phyloP scores from a whole-genome alignment of 2,888 invertebrate species.

The Tanytarsus gracilentus region DNA sequence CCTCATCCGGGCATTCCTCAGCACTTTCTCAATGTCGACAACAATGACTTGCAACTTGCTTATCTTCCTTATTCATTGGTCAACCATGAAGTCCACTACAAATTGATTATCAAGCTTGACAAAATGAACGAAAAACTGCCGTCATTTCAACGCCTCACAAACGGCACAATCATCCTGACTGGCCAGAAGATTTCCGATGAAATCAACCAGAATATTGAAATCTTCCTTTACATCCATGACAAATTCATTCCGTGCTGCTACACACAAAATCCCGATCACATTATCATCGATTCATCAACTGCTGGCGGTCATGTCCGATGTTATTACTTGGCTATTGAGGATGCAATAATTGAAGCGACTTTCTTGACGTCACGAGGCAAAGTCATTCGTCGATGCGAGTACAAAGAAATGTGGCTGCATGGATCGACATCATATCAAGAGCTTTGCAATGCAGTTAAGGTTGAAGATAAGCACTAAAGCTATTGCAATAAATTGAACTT shows the following conservation, averaged over 20 bases:
- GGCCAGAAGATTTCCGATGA: neutral
- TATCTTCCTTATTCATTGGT: neutral
- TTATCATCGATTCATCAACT: neutral
- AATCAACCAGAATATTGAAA: neutral
- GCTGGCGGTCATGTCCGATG: neutral
- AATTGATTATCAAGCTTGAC: neutral
- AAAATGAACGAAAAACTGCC: neutral
- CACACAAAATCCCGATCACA: neutral
- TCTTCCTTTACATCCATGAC: neutral
- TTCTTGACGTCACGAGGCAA: neutral
- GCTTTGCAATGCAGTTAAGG: neutral
- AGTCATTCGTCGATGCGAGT: neutral
- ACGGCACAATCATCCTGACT: constrained; percentile 4
- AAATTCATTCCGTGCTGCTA: neutral
- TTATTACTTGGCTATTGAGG: neutral
- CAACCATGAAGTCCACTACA: neutral
- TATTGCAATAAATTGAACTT: neutral
- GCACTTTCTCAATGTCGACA: neutral
- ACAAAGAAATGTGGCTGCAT: neutral
- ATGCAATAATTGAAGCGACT: neutral
- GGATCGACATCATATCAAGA: neutral
- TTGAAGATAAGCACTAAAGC: neutral
- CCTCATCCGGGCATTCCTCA: constrained; percentile 1
- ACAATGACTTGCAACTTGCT: neutral
- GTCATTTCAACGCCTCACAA: neutral